phyloP scores from a whole-genome alignment of 1,140 invertebrate genomes.

The Heterodera carotae region DNA sequence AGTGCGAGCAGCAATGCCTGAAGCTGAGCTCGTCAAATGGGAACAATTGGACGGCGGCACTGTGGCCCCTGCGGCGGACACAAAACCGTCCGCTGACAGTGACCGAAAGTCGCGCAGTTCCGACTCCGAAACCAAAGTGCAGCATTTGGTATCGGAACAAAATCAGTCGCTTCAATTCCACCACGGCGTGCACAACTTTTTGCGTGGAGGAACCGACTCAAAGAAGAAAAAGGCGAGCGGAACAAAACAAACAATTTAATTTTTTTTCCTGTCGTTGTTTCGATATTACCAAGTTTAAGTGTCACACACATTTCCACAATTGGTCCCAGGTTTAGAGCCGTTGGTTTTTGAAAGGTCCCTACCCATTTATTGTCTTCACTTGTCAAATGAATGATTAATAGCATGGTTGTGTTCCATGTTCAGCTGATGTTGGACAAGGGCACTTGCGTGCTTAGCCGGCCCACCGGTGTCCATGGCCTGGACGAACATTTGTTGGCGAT shows the following conservation, averaged over 20 bases:
- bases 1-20: background rate
- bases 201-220: background rate
- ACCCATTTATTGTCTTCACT: too few species aligned
- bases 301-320: background rate
- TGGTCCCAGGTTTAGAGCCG: too few species aligned
- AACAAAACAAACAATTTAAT: background rate
- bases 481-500: conserved; percentile 35
- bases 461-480: conserved; percentile 13
- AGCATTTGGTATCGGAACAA: background rate
- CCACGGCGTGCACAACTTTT: conserved; percentile 20
- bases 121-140: conserved; percentile 1
- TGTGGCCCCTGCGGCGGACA: background rate
- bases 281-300: background rate
- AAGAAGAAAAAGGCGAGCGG: conserved; percentile 14
- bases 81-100: background rate
- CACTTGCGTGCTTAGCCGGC: conserved; percentile 17
- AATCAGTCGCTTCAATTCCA: background rate
- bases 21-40: conserved; percentile 3
- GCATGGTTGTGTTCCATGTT: background rate
- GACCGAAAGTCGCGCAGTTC: background rate
- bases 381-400: too few species aligned
- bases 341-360: too few species aligned
- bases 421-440: conserved; percentile 26
- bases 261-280: background rate
- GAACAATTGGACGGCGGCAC: background rate